Percentiles rank a stretch among this genome's conserved stretches.
Evolutionary conservation across 1,140 invertebrate species (phyloP).

Genomic region (Hirudo medicinalis): DNA sequence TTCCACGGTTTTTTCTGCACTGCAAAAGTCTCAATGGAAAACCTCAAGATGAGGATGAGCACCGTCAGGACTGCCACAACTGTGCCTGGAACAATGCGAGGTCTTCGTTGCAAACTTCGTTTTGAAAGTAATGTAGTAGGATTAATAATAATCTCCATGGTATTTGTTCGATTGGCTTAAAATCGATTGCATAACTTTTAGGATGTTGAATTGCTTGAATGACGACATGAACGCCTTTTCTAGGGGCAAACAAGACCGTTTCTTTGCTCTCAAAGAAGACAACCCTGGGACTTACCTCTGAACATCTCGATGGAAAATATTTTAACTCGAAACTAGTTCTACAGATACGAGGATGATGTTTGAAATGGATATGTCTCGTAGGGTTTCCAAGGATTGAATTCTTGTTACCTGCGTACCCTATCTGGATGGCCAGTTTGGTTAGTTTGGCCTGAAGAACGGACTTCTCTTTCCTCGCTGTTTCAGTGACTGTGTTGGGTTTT

Average conservation of each 20-base stretch:
- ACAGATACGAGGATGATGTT: background rate
- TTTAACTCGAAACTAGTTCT: background rate
- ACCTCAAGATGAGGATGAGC: slow-evolving; percentile 80
- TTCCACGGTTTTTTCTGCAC: slow-evolving; percentile 59
- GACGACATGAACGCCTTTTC: too few species aligned
- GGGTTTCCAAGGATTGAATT: background rate
- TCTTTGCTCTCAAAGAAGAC: background rate
- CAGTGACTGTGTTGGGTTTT: background rate
- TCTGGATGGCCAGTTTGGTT: slow-evolving; percentile 95
- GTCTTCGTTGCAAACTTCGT: background rate
- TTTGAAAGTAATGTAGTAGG: background rate
- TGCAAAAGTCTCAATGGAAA: slow-evolving; percentile 76
- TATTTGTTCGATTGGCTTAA: background rate
- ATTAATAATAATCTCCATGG: background rate
- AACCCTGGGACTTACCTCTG: background rate
- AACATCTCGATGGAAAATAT: background rate
- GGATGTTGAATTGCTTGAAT: too few species aligned
- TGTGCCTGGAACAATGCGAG: slow-evolving; percentile 50
- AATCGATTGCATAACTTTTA: too few species aligned
- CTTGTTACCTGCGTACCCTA: slow-evolving; percentile 82
- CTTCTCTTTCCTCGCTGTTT: slow-evolving; percentile 49
- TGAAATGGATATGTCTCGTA: background rate
- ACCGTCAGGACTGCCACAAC: slow-evolving; percentile 89
- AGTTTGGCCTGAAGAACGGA: slow-evolving; percentile 96
- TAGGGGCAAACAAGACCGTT: too few species aligned